Base-by-base conservation (phyloP, 2,797 vertebrate genomes). In the Salarias fasciatus region DNA sequence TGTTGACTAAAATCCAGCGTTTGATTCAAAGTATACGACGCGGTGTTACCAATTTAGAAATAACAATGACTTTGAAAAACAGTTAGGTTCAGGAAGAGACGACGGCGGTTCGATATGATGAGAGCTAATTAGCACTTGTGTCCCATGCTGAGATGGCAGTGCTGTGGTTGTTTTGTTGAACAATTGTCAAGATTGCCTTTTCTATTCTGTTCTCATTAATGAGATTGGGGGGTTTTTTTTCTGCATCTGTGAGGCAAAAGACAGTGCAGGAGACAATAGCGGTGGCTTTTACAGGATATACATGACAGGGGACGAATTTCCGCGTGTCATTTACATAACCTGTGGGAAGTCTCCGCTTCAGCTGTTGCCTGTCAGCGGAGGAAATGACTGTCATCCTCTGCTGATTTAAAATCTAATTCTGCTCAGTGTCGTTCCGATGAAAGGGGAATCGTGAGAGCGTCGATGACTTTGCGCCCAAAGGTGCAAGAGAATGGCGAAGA, bases 121-220 rank as follows among this genome's bases (percentile, higher is more conserved):
- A 82, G 73, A 81, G 71, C 77, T 90, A 88, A 90, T 89, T 88
- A 87, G 77, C 59, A 13, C 57, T 59, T 36, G 69, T 63, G 71
- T 78, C 61, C 71, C 82, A 73, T 30, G 68, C 72, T 78, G 85
- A 53, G 76, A 77, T 65, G 64, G 57, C 11, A 0, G 51, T 12
- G 61, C 73, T 64, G 46, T 52, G 58, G 66, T 72, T 69, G 74
- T 85, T 86, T 80, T 81, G 64, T 74, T 67, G 72, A 85, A 81
- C 64, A 75, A 71, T 78, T 84, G 83, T 87, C 67, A 77, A 74
- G 67, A 84, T 77, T 82, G 72, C 66, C 58, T 57, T 44, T 67
- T 75, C 55, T 75, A 50, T 83, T 80, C 72, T 79, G 58, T 72
- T 75, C 69, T 85, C 75, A 83, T 85, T 88, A 84, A 85, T 72